These are phyloP conservation scores for Galago senegalensis DNA, from an alignment of 2,797 vertebrate genomes.

Conservation along the genomic window DNA sequence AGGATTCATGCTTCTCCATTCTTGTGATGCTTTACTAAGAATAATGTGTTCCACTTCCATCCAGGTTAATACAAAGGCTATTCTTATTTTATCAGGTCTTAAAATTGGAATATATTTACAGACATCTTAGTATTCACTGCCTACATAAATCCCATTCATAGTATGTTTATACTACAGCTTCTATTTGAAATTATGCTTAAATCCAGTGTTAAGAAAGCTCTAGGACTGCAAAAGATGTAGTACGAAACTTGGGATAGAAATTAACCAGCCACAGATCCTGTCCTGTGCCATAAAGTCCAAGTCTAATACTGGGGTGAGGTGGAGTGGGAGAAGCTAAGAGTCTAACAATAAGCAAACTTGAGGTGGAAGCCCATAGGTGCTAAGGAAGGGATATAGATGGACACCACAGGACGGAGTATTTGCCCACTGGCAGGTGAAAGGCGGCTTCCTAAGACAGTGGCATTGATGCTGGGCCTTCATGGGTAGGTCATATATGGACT, in stretches of 20 bases:
- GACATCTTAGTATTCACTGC: background rate
- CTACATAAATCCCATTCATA: background rate
- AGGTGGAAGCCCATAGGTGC: background rate
- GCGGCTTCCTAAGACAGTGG: background rate
- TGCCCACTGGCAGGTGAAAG: background rate
- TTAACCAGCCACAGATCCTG: background rate
- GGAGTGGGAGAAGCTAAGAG: background rate
- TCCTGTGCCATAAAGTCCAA: background rate
- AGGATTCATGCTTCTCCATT: no score
- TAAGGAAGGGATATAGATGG: background rate
- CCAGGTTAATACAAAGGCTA: no score
- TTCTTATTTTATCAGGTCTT: background rate
- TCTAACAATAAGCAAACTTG: background rate
- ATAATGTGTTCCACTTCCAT: no score
- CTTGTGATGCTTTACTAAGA: no score
- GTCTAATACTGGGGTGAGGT: background rate
- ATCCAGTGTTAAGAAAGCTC: conserved; percentile 26
- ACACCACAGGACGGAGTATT: background rate
- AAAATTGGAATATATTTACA: conserved; percentile 22
- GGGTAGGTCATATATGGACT: background rate
- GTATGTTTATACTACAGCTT: conserved; percentile 36
- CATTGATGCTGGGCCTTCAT: background rate
- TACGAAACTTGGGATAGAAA: background rate
- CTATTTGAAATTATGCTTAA: conserved; percentile 45
- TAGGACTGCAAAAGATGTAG: conserved; percentile 29